A percentile compares a stretch with the other conserved stretches of the same genome.
These are phyloP conservation scores for Hyperoplus immaculatus DNA, from an alignment of 2,797 vertebrate genomes.

Conservation along the genomic window DNA sequence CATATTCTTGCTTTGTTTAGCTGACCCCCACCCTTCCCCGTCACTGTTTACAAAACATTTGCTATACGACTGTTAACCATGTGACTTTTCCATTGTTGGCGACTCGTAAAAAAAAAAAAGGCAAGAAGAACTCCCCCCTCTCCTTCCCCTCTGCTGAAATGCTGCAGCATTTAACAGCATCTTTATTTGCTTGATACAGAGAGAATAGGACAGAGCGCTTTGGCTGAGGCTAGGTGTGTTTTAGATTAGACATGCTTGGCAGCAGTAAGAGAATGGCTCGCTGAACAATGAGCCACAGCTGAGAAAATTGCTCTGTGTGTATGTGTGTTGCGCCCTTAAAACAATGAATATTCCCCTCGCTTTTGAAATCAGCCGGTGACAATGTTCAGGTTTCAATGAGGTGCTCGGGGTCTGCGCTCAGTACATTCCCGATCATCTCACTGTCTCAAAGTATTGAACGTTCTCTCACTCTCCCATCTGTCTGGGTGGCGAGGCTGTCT, in stretches of 20 bases:
- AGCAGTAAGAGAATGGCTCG: constrained; percentile 69
- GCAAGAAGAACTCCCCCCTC: constrained; percentile 30
- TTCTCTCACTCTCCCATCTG: constrained; percentile 31
- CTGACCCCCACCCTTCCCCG: not conserved
- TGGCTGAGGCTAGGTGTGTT: constrained; percentile 81
- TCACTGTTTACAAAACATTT: constrained; percentile 73
- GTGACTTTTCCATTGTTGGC: constrained; percentile 60
- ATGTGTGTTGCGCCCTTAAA: constrained; percentile 43
- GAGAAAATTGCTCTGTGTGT: constrained; percentile 34
- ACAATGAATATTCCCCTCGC: constrained; percentile 68
- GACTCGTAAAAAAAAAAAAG: constrained; percentile 54
- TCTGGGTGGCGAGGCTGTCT: constrained; percentile 41
- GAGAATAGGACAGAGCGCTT: constrained; percentile 58
- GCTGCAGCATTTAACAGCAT: constrained; percentile 74
- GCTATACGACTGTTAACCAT: constrained; percentile 50
- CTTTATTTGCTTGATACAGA: constrained; percentile 72
- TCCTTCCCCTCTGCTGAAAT: constrained; percentile 44
- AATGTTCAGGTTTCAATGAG: constrained; percentile 60
- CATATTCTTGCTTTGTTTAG: constrained; percentile 37
- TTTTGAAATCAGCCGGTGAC: constrained; percentile 62
- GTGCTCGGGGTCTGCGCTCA: constrained; percentile 19
- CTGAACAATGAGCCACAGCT: constrained; percentile 79
- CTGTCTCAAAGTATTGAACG: constrained; percentile 56
- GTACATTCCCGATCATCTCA: constrained; percentile 51
- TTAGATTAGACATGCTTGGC: constrained; percentile 83